phyloP scores from a whole-genome alignment of 2,113 vertebrate species.

The Peromyscus maniculatus region DNA sequence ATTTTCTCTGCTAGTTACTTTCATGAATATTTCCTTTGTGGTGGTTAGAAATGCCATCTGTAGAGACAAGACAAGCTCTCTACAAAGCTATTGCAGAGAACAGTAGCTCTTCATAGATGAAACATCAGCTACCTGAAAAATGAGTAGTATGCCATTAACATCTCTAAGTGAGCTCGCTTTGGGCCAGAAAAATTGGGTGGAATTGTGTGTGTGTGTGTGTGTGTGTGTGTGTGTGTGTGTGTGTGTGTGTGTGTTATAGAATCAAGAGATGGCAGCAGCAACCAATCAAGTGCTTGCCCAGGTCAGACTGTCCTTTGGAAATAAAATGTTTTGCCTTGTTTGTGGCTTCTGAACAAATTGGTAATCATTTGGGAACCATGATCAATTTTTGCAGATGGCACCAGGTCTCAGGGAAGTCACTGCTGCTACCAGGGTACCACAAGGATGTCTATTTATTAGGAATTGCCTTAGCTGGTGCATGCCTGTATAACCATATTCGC shows the following conservation, averaged over 20 bases:
- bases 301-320: background rate
- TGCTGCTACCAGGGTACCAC: background rate
- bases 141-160: background rate
- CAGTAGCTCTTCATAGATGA: background rate
- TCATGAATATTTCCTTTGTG: background rate
- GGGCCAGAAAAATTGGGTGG: background rate
- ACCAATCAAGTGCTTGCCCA: background rate
- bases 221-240: too few relatives aligned
- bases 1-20: background rate
- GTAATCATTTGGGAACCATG: background rate
- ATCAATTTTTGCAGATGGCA: background rate
- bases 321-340: background rate
- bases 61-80: background rate
- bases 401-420: background rate
- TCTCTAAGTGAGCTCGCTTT: background rate
- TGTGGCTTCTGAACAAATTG: constrained; percentile 17
- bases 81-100: background rate
- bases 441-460: background rate
- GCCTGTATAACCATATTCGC: background rate
- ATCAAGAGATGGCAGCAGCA: background rate
- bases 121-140: background rate
- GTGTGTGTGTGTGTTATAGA: background rate
- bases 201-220: background rate
- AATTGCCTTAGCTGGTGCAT: background rate
- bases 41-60: background rate